Conservation (phyloP, 2,797 vertebrate species). For the Ficedula albicollis region DNA sequence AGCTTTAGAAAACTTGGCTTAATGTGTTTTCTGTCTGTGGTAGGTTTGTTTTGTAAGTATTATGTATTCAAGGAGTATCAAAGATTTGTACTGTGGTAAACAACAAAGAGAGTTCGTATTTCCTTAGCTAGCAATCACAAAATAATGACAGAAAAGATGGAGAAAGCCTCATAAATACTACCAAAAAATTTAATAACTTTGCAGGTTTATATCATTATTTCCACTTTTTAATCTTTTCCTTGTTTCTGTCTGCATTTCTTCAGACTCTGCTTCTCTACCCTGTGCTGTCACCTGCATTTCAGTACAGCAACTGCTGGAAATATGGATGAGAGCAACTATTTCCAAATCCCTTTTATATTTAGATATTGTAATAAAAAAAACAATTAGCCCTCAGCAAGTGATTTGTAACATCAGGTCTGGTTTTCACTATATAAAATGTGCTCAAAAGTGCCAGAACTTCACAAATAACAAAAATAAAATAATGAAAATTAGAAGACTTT, state of each 20-base stretch:
- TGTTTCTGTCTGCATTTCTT: neutral
- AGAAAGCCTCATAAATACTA: neutral
- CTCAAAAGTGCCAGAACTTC: neutral
- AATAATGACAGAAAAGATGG: neutral
- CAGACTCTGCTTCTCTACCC: neutral
- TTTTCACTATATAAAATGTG: neutral
- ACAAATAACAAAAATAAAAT: neutral
- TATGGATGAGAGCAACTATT: neutral
- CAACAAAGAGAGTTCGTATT: neutral
- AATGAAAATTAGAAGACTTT: neutral
- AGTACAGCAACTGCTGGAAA: neutral
- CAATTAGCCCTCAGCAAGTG: neutral
- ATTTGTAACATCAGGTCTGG: neutral
- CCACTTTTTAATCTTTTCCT: neutral
- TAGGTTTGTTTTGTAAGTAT: neutral
- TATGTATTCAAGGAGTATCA: neutral
- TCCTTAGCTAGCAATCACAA: neutral
- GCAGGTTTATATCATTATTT: neutral
- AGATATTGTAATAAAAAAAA: neutral
- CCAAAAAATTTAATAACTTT: neutral
- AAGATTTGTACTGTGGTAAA: neutral
- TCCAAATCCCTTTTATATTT: neutral
- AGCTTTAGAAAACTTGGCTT: neutral
- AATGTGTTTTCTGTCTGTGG: neutral
- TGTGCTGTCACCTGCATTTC: neutral